Percentiles rank a stretch among this genome's conserved stretches.
phyloP scores from a whole-genome alignment of 2,797 vertebrate genomes.

The Eremophila alpestris region DNA sequence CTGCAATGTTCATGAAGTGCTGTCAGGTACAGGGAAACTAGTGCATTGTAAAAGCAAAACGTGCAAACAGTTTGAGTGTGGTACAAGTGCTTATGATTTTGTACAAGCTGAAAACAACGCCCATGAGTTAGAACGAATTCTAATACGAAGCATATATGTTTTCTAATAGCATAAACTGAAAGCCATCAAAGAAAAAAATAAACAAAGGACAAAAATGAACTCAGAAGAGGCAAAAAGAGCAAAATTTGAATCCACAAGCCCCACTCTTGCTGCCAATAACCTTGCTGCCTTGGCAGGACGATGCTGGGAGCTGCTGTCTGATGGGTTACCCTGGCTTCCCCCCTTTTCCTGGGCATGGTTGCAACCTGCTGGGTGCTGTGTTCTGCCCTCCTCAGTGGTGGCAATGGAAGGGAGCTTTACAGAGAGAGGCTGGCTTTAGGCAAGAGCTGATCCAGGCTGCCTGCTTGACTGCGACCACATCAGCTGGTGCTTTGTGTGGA shows the following conservation, averaged over 20 bases:
- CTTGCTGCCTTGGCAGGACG: neutral
- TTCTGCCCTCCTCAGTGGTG: neutral
- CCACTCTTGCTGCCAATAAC: neutral
- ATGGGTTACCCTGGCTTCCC: accelerated
- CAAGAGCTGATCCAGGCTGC: neutral
- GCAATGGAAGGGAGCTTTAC: neutral
- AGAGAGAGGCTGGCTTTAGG: neutral
- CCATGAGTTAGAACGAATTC: neutral
- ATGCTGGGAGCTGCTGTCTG: accelerated
- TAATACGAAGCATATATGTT: neutral
- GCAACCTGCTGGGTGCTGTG: neutral
- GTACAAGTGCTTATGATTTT: neutral
- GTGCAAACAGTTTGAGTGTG: neutral
- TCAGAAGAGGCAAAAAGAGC: neutral
- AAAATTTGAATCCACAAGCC: neutral
- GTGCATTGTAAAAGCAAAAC: neutral
- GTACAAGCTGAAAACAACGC: neutral
- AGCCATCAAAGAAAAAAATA: neutral
- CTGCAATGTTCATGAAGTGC: neutral
- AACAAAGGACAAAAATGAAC: neutral
- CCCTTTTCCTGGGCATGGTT: neutral
- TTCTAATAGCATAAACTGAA: neutral
- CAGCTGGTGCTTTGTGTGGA: neutral
- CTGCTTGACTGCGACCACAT: neutral
- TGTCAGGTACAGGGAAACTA: neutral